Evolutionary conservation across 1,140 invertebrate genomes (phyloP).

Genomic region (Magallana angulata): DNA sequence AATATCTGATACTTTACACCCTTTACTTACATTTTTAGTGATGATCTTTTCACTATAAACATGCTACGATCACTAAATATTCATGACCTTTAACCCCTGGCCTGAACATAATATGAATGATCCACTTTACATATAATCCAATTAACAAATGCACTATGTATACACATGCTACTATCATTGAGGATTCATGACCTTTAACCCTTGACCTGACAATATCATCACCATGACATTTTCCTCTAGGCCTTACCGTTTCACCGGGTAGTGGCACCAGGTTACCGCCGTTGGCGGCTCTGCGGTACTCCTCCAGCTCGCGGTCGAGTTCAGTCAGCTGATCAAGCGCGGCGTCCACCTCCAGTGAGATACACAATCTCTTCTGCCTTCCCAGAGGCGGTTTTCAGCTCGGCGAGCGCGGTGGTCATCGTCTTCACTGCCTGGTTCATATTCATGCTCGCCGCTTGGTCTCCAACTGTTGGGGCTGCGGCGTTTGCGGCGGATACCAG

Average conservation of each 20-base stretch:
- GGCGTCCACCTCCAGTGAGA: conserved; percentile 87
- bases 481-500: conserved; percentile 88
- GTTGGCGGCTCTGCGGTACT: conserved; percentile 88
- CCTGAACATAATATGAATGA: too few species aligned
- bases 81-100: background rate
- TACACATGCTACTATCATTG: too few species aligned
- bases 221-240: background rate
- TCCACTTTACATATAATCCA: too few species aligned
- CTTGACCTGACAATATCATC: too few species aligned
- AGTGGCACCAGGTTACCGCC: conserved; percentile 87
- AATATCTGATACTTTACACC: too few species aligned
- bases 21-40: background rate
- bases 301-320: conserved; percentile 90
- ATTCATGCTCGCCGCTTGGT: conserved; percentile 88
- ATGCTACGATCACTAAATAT: background rate
- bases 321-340: conserved; percentile 90
- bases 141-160: background rate
- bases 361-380: conserved; percentile 93
- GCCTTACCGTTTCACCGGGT: conserved; percentile 89
- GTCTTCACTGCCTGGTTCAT: conserved; percentile 87
- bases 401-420: conserved; percentile 87
- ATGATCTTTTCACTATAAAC: background rate
- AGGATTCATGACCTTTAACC: too few species aligned
- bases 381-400: conserved; percentile 89
- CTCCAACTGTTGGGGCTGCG: conserved; percentile 90